Conservation (phyloP, 2,113 vertebrate species). For the Melanostigma gelatinosum region DNA sequence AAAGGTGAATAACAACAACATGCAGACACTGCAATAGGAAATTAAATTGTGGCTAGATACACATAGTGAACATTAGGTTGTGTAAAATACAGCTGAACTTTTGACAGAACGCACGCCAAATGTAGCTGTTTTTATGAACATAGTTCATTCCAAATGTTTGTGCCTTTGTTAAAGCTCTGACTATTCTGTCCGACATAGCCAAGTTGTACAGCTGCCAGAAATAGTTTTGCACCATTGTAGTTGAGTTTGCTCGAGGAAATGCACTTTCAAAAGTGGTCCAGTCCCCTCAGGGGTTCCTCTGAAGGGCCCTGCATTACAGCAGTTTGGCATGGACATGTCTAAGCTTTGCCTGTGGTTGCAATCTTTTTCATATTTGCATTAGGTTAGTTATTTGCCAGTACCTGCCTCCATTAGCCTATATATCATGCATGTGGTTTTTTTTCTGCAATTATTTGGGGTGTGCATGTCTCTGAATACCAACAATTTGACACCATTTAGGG, state of each 20-base stretch:
- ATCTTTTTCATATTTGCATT: slow-evolving; percentile 3
- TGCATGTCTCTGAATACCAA: slow-evolving; percentile 19
- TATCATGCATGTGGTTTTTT: background rate
- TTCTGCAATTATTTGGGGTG: background rate
- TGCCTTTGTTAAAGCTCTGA: background rate
- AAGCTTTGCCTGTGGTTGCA: background rate
- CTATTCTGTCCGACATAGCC: background rate
- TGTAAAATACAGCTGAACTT: background rate
- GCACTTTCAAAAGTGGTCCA: slow-evolving; percentile 29
- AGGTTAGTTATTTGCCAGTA: background rate
- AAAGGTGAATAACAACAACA: background rate
- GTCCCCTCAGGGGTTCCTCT: slow-evolving; percentile 10
- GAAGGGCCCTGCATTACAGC: background rate
- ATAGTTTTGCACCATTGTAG: slow-evolving; percentile 49
- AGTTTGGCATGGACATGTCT: background rate
- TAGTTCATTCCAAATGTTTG: background rate
- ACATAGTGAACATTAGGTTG: background rate
- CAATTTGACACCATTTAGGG: slow-evolving; percentile 81
- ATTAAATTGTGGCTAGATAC: background rate
- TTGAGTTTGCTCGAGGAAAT: slow-evolving; percentile 56
- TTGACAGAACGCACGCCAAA: background rate
- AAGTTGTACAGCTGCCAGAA: slow-evolving; percentile 55
- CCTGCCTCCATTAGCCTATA: background rate
- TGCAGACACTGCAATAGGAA: background rate
- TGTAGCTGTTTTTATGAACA: background rate